Percentiles rank a stretch among this genome's conserved stretches.
Conservation (phyloP, 2,113 vertebrate genomes). For the Antennarius striatus region DNA sequence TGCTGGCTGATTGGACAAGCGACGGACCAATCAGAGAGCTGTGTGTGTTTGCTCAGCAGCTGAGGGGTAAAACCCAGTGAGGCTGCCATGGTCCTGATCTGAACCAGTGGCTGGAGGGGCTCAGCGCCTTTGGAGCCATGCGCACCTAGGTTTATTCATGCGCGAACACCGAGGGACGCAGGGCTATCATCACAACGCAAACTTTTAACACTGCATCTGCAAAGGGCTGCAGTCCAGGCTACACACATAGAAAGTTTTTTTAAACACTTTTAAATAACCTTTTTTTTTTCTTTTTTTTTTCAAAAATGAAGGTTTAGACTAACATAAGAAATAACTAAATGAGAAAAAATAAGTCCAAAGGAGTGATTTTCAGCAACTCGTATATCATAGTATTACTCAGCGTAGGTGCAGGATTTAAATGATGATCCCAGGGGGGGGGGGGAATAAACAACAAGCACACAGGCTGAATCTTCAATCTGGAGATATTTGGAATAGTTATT, state of each 20-base stretch:
- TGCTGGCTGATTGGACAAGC: conserved; percentile 67
- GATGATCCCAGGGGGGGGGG: neutral
- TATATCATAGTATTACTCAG: too few species aligned
- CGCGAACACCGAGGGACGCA: conserved; percentile 20
- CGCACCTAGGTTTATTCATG: conserved; percentile 33
- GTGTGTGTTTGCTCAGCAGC: conserved; percentile 64
- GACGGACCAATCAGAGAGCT: conserved; percentile 64
- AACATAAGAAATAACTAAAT: too few species aligned
- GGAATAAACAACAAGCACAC: neutral
- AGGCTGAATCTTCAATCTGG: neutral
- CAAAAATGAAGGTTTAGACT: too few species aligned
- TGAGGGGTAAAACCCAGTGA: conserved; percentile 44
- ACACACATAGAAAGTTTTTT: too few species aligned
- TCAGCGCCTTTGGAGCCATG: neutral
- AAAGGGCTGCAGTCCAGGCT: too few species aligned
- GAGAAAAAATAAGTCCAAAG: too few species aligned
- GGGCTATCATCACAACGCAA: neutral
- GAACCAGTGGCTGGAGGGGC: neutral
- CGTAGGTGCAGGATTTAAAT: too few species aligned
- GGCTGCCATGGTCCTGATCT: conserved; percentile 47
- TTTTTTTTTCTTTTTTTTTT: too few species aligned
- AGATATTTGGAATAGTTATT: too few species aligned
- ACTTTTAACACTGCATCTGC: too few species aligned
- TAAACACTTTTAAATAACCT: too few species aligned
- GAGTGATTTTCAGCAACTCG: too few species aligned